Base-by-base conservation (phyloP, 2,797 vertebrate species). In the Paguma larvata region DNA sequence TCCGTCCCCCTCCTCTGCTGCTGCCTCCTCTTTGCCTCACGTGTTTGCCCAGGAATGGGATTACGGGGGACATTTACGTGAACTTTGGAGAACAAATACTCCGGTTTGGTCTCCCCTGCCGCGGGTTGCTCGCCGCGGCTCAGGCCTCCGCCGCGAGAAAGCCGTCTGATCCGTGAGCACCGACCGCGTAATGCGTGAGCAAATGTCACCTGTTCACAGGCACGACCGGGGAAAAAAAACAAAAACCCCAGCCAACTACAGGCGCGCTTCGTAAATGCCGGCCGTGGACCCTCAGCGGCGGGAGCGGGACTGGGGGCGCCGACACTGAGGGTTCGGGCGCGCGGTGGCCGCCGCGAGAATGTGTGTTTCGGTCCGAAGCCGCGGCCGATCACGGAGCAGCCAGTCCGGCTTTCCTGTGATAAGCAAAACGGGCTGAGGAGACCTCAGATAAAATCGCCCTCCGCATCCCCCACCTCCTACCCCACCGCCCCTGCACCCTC, bases 31-130 rank as follows among this genome's bases (percentile, higher is more conserved):
- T 94, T 75, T 85, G 62, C 97, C 73, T 27, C 32, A 93, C 75
- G 77, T 97, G 77, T 97, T 97, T 97, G 88, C 97, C 93, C 85
- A 97, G 95, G 79, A 68, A 34, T 78, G 73, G 92, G 96, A 97
- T 98, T 98, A 97, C 83, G 94, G 84, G 75, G 84, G 94, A 97
- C 93, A 98, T 97, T 97, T 98, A 97, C 98, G 97, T 98, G 97
- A 98, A 98, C 97, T 98, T 98, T 98, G 38, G 44, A 98, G 95
- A 97, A 97, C 91, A 98, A 98, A 98, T 97, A 97, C 85, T 95
- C 73, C 75, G 21, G 68, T 91, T 98, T 92, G 93, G 85, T 93
- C 96, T 97, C 51, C 79, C 89, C 73, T 95, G 67, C 41, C 67
- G 56, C 78, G 89, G 68, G 44, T 68, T 79, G 79, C 75, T 48